Evolutionary conservation across 1,140 invertebrate genomes (phyloP), one percentile per base, ranked within the genome.

Genomic region (Thalassaphorura encarpata): DNA sequence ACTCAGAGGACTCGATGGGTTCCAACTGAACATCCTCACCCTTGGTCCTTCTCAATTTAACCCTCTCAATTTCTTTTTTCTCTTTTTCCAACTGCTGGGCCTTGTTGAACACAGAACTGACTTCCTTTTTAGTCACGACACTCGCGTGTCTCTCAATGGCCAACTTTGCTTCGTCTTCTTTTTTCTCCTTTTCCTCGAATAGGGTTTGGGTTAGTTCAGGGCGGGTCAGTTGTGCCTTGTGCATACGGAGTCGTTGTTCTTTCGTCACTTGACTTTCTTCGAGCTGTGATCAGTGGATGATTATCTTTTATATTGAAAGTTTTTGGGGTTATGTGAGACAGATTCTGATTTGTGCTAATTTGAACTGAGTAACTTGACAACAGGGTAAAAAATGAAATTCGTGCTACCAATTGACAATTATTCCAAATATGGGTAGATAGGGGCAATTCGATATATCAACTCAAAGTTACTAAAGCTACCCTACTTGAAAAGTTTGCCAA

Each of bases 261-360:
- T 89, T 90, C 18, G 85, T 75, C 8, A 90, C 72, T 72, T 91
- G 87, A 66, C 84, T 82, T 58, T 87, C 87, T 70, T 91, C 89
- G 18, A 91, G 72, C 68, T 76, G 53, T 36, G 66, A 66, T n/a
- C 27, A 60, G 51, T 40, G 16, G 55, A 45, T 18, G 15, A 51
- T 19, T 43, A 42, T 29, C 16, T 13, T 8, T 5, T 27, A 19
- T 40, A 42, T 52, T 18, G 27, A 46, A 11, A 23, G 45, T 47
- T 23, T 11, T 27, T 4, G 21, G 4, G 21, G 45, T 27, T 24
- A 43, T n/a, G 6, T 43, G 6, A 43, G 6, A 19, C 19, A 13
- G 41, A 19, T 43, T n/a, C n/a, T n/a, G n/a, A n/a, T n/a, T n/a
- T n/a, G n/a, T n/a, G n/a, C n/a, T n/a, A n/a, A n/a, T n/a, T n/a